Percentiles rank a stretch among this genome's conserved stretches.
Conservation (phyloP, 2,797 vertebrate genomes). For the Danio choprae region DNA sequence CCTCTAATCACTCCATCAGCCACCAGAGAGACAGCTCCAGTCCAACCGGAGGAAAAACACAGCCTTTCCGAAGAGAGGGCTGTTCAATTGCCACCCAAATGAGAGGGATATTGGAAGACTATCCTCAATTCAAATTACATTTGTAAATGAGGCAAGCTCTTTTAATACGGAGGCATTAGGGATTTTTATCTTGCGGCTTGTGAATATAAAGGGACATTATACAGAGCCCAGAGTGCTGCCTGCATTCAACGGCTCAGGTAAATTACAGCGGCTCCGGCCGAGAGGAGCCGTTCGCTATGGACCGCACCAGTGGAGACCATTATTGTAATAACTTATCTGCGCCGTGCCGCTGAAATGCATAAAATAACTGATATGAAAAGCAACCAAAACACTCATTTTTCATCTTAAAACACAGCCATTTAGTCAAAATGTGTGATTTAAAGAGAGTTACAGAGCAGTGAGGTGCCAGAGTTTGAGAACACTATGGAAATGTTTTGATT, state of each 20-base stretch:
- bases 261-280: conserved; percentile 48
- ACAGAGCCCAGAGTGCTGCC: conserved; percentile 25
- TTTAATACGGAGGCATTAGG: conserved; percentile 78
- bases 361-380: conserved; percentile 18
- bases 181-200: conserved; percentile 76
- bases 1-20: conserved; percentile 94
- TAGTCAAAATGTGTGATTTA: background rate
- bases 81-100: conserved; percentile 83
- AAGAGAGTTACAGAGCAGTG: background rate
- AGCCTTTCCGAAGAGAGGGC: conserved; percentile 68
- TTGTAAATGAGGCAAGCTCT: conserved; percentile 90
- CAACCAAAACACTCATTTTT: conserved; percentile 13
- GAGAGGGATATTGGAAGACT: conserved; percentile 85
- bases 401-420: conserved; percentile 1
- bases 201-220: conserved; percentile 69
- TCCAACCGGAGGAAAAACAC: conserved; percentile 14
- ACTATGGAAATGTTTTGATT: background rate
- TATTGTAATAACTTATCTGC: conserved; percentile 35
- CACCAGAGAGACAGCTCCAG: conserved; percentile 49
- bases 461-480: too few relatives aligned
- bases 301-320: conserved; percentile 35
- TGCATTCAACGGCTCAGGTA: conserved; percentile 40
- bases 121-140: conserved; percentile 89
- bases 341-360: background rate
- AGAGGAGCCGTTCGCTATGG: conserved; percentile 40